Evolutionary conservation across 2,888 invertebrate genomes (phyloP).

Genomic region (Cantharis nigra): DNA sequence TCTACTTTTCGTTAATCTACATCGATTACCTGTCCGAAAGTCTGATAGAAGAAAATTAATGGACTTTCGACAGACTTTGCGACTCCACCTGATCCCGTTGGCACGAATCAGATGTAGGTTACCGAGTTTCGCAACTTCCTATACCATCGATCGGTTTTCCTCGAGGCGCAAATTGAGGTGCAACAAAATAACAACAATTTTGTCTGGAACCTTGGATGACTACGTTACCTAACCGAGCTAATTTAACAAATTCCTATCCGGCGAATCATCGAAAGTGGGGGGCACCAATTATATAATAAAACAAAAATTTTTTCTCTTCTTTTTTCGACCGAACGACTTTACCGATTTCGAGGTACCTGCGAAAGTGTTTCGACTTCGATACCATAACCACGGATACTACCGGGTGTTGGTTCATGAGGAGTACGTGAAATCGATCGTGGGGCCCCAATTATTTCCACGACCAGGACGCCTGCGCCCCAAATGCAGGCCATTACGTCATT

Average conservation of each 20-base stretch:
- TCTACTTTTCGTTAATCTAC: background rate
- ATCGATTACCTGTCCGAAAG: background rate
- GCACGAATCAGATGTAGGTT: background rate
- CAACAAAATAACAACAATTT: background rate
- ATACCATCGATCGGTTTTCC: background rate
- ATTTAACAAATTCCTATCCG: background rate
- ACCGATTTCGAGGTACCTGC: slow-evolving; percentile 5
- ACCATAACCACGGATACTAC: slow-evolving; percentile 53
- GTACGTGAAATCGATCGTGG: slow-evolving; percentile 38
- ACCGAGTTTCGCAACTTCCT: background rate
- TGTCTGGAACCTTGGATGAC: background rate
- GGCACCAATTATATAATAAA: background rate
- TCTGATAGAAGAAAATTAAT: background rate
- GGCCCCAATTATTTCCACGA: slow-evolving; percentile 39
- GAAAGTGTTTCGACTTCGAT: slow-evolving; percentile 16
- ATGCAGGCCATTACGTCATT: slow-evolving; percentile 43
- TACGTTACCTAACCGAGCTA: background rate
- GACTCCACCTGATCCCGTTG: background rate
- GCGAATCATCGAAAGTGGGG: background rate
- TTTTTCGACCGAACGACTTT: too few species aligned
- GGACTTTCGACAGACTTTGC: background rate
- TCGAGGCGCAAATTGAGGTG: background rate
- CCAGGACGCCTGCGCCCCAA: slow-evolving; percentile 36
- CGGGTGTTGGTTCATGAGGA: slow-evolving; percentile 29
- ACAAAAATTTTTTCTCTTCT: background rate